Percentiles rank a stretch among this genome's conserved stretches.
These are phyloP conservation scores for Drosophila ohnishii DNA, from an alignment of 1,140 invertebrate species.

Conservation along the genomic window DNA sequence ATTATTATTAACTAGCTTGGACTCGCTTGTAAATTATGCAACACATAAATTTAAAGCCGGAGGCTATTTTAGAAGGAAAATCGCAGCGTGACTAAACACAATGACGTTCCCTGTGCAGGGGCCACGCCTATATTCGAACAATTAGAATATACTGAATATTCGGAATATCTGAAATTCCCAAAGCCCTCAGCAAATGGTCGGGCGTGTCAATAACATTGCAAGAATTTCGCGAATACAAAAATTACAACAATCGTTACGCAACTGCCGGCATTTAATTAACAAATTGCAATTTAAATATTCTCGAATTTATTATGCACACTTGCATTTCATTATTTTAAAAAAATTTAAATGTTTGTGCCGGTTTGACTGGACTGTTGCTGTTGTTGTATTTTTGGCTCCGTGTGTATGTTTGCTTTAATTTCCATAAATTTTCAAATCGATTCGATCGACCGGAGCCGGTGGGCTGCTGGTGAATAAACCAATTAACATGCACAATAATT, in stretches of 20 bases:
- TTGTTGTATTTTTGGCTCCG: slow-evolving; percentile 19
- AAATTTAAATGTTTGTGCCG: slow-evolving; percentile 38
- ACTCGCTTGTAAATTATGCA: slow-evolving; percentile 62
- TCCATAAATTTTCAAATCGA: slow-evolving; percentile 47
- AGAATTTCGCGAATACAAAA: slow-evolving; percentile 37
- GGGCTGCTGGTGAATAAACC: slow-evolving; percentile 66
- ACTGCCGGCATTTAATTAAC: slow-evolving; percentile 67
- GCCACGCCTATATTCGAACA: slow-evolving; percentile 27
- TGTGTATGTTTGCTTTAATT: slow-evolving; percentile 38
- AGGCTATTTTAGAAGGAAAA: slow-evolving; percentile 75
- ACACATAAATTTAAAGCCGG: slow-evolving; percentile 64
- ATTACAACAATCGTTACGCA: slow-evolving; percentile 58
- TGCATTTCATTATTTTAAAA: slow-evolving; percentile 25
- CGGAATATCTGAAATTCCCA: slow-evolving; percentile 20
- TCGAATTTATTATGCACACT: slow-evolving; percentile 47
- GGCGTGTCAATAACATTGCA: slow-evolving; percentile 57
- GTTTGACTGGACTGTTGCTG: slow-evolving; percentile 40
- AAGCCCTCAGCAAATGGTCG: slow-evolving; percentile 12
- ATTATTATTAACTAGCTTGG: slow-evolving; percentile 29
- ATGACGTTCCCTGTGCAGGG: slow-evolving; percentile 18
- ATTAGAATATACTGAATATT: slow-evolving; percentile 33
- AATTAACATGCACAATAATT: slow-evolving; percentile 64
- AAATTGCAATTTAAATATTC: slow-evolving; percentile 50
- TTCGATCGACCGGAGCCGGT: slow-evolving; percentile 20
- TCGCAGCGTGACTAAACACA: slow-evolving; percentile 57